Evolutionary conservation across 2,888 invertebrate species (phyloP).

Genomic region (Heliconius cydno): DNA sequence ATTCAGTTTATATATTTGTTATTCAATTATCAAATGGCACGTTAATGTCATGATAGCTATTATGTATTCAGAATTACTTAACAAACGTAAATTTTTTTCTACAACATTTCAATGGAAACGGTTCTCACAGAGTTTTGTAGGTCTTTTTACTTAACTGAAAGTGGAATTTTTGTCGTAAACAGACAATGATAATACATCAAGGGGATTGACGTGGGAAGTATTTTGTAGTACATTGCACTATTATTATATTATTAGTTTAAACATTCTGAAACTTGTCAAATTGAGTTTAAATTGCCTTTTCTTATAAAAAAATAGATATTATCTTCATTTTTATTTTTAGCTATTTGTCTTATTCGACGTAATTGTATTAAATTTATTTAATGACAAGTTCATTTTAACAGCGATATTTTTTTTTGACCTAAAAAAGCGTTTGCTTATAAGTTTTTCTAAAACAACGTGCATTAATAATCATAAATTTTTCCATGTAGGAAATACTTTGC

Average conservation of each 20-base stretch:
- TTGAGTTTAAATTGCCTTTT: slow-evolving; percentile 6
- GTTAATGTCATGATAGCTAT: slow-evolving; percentile 21
- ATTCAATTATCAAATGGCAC: slow-evolving; percentile 19
- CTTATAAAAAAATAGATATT: background rate
- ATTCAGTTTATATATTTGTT: too few species aligned
- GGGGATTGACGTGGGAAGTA: slow-evolving; percentile 33
- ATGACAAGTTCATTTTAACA: background rate
- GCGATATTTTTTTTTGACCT: too few species aligned
- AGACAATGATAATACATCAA: slow-evolving; percentile 10
- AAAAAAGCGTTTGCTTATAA: too few species aligned
- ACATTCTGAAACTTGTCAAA: slow-evolving; percentile 7
- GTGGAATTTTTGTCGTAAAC: slow-evolving; percentile 4
- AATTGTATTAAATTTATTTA: background rate
- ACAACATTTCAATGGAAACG: slow-evolving; percentile 19
- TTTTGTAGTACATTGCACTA: slow-evolving; percentile 35
- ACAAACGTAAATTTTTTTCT: slow-evolving; percentile 33
- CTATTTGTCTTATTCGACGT: background rate
- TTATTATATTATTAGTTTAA: slow-evolving; percentile 15
- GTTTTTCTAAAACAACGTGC: too few species aligned
- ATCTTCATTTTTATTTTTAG: background rate
- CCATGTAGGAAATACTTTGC: background rate
- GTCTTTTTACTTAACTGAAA: slow-evolving; percentile 22
- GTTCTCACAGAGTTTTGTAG: slow-evolving; percentile 31
- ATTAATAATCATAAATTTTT: too few species aligned
- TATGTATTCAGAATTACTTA: slow-evolving; percentile 33